phyloP scores from a whole-genome alignment of 92 coral and sea anemone species.

The Bergia sp. region DNA sequence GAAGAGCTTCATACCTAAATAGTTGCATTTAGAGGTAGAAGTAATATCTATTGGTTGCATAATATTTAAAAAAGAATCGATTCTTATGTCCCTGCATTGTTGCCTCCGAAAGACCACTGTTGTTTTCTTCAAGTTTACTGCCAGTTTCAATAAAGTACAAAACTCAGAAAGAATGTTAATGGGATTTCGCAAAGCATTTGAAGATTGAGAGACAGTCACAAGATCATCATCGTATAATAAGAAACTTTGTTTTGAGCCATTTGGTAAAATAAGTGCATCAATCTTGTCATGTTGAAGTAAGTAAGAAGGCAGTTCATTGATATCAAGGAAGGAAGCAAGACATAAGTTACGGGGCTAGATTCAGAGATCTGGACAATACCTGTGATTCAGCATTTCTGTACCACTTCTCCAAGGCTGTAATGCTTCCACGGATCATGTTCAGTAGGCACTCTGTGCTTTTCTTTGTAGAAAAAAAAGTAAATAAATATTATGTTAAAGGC shows the following conservation, averaged over 20 bases:
- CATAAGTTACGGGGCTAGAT: not conserved
- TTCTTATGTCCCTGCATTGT: not conserved
- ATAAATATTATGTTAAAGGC: not conserved
- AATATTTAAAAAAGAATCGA: not conserved
- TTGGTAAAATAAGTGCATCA: too few relatives aligned
- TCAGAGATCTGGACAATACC: conserved; percentile 50
- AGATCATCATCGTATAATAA: not conserved
- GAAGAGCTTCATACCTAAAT: not conserved
- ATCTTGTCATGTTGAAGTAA: too few relatives aligned
- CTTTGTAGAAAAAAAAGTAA: conserved; percentile 46
- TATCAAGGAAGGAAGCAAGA: not conserved
- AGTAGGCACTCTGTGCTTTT: conserved; percentile 72
- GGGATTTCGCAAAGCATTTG: not conserved
- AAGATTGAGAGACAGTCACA: not conserved
- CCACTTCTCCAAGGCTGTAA: conserved; percentile 84
- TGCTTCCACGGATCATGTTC: conserved; percentile 80
- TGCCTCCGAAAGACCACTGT: not conserved
- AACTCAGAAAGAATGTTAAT: not conserved
- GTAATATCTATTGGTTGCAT: not conserved
- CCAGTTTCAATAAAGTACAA: not conserved
- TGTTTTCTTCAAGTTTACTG: not conserved
- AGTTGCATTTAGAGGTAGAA: not conserved
- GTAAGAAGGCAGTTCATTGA: too few relatives aligned
- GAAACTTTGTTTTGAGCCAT: too few relatives aligned
- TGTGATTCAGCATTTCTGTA: conserved; percentile 70